Evolutionary conservation across 2,797 vertebrate species (phyloP).

Genomic region (Silurus aristotelis): DNA sequence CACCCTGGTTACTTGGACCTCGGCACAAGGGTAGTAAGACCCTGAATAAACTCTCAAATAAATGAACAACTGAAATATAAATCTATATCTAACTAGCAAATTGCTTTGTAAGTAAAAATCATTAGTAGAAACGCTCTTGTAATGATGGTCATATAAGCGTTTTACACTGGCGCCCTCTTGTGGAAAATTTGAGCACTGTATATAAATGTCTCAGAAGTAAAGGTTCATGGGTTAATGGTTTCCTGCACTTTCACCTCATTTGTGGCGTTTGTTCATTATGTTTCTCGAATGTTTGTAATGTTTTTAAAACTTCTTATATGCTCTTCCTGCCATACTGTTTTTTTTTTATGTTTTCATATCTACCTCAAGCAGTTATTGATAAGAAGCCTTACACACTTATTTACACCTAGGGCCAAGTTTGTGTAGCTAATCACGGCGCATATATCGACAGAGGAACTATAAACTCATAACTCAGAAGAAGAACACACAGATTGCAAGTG

Average conservation of each 20-base stretch:
- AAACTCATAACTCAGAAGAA: background rate
- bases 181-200: constrained; percentile 19
- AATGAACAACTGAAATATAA: background rate
- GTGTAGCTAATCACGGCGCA: background rate
- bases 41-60: background rate
- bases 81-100: background rate
- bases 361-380: background rate
- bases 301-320: background rate
- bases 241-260: background rate
- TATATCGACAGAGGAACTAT: background rate
- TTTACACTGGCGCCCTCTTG: constrained; percentile 35
- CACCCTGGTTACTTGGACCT: background rate
- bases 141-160: background rate
- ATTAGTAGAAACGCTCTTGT: no score
- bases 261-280: background rate
- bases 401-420: background rate
- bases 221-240: background rate
- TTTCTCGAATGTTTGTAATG: background rate
- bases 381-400: background rate
- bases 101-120: no score
- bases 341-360: background rate
- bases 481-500: background rate
- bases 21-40: background rate
- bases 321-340: background rate
- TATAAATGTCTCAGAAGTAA: background rate